phyloP scores from a whole-genome alignment of 2,113 vertebrate genomes.

The Gasterosteus nipponicus region DNA sequence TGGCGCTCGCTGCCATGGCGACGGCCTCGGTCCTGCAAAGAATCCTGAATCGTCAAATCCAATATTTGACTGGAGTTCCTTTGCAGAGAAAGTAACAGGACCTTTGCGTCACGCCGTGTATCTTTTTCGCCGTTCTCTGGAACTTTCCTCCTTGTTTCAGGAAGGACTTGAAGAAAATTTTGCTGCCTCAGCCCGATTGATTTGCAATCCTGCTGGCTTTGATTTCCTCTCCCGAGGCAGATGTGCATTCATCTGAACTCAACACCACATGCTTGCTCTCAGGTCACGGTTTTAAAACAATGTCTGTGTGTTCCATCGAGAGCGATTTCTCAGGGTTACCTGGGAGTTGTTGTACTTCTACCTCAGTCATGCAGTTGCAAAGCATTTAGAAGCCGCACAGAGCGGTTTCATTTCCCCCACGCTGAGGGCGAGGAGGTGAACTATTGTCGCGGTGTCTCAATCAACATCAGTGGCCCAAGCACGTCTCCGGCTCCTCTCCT shows the following conservation, averaged over 20 bases:
- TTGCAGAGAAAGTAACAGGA: conserved; percentile 34
- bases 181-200: conserved; percentile 41
- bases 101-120: conserved; percentile 43
- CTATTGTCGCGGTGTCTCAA: conserved; percentile 41
- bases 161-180: conserved; percentile 37
- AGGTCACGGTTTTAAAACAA: conserved; percentile 40
- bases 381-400: conserved; percentile 13
- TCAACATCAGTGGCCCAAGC: conserved; percentile 44
- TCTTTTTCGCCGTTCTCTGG: conserved; percentile 29
- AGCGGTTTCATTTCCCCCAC: conserved; percentile 9
- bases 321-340: conserved; percentile 10
- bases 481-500: conserved; percentile 35
- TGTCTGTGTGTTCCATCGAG: conserved; percentile 27
- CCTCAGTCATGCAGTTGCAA: conserved; percentile 10
- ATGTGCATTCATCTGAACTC: conserved; percentile 34
- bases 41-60: conserved; percentile 47
- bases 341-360: conserved; percentile 24
- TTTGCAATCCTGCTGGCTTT: conserved; percentile 48
- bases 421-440: conserved; percentile 45
- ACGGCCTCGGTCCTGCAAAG: conserved; percentile 35
- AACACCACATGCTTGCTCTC: conserved; percentile 25
- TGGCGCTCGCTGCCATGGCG: conserved; percentile 43
- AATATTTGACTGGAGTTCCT: conserved; percentile 59
- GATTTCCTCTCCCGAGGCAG: conserved; percentile 50
- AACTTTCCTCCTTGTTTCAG: conserved; percentile 49